phyloP scores from a whole-genome alignment of 1,140 invertebrate genomes.

The Eufriesea mexicana region DNA sequence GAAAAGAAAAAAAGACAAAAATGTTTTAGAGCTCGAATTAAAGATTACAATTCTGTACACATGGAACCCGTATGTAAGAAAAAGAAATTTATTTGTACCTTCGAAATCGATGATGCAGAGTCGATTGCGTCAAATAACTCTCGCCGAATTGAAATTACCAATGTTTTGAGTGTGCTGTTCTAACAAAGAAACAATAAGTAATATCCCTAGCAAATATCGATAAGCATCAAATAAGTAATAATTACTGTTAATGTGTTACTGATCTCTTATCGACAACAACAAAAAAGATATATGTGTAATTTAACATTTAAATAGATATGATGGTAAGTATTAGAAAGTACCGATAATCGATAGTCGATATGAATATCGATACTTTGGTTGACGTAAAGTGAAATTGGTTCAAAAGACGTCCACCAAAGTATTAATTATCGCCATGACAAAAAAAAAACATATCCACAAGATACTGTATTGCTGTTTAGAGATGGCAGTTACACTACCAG shows the following conservation, averaged over 20 bases:
- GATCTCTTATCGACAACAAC: slow-evolving; percentile 59
- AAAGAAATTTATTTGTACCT: slow-evolving; percentile 42
- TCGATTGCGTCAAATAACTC: slow-evolving; percentile 66
- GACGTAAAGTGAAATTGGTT: not conserved
- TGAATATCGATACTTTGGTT: slow-evolving; percentile 52
- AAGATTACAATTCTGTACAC: slow-evolving; percentile 7
- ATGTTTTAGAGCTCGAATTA: slow-evolving; percentile 27
- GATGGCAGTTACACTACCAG: not conserved
- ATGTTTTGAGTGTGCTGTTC: slow-evolving; percentile 66
- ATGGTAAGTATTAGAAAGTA: slow-evolving; percentile 66
- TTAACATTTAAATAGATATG: slow-evolving; percentile 69
- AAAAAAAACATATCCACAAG: slow-evolving; percentile 58
- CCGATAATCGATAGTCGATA: slow-evolving; percentile 24
- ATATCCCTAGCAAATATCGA: slow-evolving; percentile 62
- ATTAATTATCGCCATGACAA: slow-evolving; percentile 38
- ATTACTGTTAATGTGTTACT: slow-evolving; percentile 72
- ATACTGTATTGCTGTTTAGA: slow-evolving; percentile 41
- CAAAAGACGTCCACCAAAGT: slow-evolving; percentile 5
- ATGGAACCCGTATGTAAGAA: slow-evolving; percentile 38
- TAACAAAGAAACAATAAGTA: slow-evolving; percentile 58
- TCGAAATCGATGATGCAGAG: slow-evolving; percentile 38
- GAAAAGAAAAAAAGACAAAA: not conserved
- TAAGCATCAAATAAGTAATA: slow-evolving; percentile 63
- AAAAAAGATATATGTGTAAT: slow-evolving; percentile 72
- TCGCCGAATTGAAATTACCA: slow-evolving; percentile 68